phyloP scores from a whole-genome alignment of 2,113 vertebrate species.

The Oenanthe oenanthe region DNA sequence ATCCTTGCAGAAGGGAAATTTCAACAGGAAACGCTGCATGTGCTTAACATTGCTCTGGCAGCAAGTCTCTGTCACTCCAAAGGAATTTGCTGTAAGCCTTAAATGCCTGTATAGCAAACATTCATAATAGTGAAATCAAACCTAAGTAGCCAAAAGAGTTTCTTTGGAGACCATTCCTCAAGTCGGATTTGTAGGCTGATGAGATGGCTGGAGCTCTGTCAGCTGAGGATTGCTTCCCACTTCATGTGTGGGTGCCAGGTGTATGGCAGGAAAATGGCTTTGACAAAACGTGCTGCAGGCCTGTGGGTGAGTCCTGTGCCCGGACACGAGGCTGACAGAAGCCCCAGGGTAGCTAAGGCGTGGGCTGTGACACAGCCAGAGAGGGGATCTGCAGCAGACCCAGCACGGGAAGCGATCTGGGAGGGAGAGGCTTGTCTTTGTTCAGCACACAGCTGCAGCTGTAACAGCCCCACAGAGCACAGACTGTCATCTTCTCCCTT shows the following conservation, averaged over 20 bases:
- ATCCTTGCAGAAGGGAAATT: not conserved
- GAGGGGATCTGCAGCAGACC: not conserved
- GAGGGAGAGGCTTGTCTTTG: not conserved
- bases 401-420: not conserved
- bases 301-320: not conserved
- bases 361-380: not conserved
- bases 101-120: not conserved
- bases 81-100: not conserved
- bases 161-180: not conserved
- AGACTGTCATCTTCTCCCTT: not conserved
- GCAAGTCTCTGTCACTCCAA: not conserved
- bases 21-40: not conserved
- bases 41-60: not conserved
- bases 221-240: not conserved
- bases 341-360: not conserved
- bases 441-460: not conserved
- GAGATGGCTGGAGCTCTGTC: not conserved
- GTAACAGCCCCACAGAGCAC: not conserved
- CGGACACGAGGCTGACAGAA: not conserved
- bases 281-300: not conserved
- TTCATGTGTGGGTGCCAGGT: fast-evolving
- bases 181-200: not conserved
- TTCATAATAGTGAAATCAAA: not conserved
- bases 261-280: not conserved
- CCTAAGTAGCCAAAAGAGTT: not conserved